Base-by-base conservation (phyloP, 2,888 invertebrate species). In the Apodemia hepburni region DNA sequence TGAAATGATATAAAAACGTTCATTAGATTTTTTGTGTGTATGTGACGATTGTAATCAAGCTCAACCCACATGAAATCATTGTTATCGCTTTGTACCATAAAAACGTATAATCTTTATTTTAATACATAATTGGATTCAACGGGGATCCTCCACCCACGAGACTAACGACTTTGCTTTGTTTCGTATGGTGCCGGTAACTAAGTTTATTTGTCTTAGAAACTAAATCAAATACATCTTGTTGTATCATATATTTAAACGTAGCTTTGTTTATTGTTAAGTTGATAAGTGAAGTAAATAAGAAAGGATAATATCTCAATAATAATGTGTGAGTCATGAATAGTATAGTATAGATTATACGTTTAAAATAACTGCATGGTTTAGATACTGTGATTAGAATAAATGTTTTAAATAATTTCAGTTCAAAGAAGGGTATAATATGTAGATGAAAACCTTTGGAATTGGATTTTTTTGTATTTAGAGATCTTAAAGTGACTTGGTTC, bases 51-150 rank as follows among this genome's bases (percentile, higher is more conserved):
- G 49, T 47, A 58, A 47, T 57, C 73, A 71, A 79, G 73, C 71
- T 64, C 66, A 62, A 72, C 88, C 87, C 85, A 87, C 88, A 82
- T 81, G 77, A 68, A 71, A 73, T 79, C 77, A 82, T 85, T 85
- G 79, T 85, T 80, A 78, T 80, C 76, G 77, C 33, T 69, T 67
- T 73, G 74, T 78, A 79, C 72, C 73, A 77, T 80, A 88, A 89
- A 89, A 88, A 88, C 75, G 77, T 70, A 75, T 77, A 77, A 81
- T 83, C 80, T 75, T 79, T 82, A 76, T 81, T 78, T 76, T 69
- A 67, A 69, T 68, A 67, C 67, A 80, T 87, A 87, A 89, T 88
- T 85, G 82, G 84, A 81, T 82, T 84, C 78, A 86, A 86, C 85
- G 80, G 80, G 78, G 79, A 77, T 80, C 82, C 79, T 78, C 82